Percentiles rank a stretch among this genome's conserved stretches.
These are phyloP conservation scores for Limnothrissa miodon DNA, from an alignment of 2,113 vertebrate species.

Conservation along the genomic window DNA sequence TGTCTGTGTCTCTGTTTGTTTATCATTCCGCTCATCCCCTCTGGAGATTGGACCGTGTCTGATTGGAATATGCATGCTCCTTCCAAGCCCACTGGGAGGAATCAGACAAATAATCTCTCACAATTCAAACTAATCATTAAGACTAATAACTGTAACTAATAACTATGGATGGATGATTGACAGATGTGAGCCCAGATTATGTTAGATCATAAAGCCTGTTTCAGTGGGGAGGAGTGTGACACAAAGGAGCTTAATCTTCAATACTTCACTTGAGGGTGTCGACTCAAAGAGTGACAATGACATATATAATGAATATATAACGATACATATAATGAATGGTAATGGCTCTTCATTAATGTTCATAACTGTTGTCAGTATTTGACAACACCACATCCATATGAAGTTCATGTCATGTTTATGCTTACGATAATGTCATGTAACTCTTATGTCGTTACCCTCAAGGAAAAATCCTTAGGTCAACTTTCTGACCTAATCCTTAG, in stretches of 20 bases:
- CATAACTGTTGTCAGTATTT: too few relatives aligned
- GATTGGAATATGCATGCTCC: neutral
- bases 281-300: too few relatives aligned
- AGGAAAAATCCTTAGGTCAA: conserved; percentile 41
- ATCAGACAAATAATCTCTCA: conserved; percentile 1
- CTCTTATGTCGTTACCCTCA: too few relatives aligned
- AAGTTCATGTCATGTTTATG: too few relatives aligned
- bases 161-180: neutral
- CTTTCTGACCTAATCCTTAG: conserved; percentile 18
- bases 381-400: too few relatives aligned
- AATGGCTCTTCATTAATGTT: too few relatives aligned
- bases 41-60: neutral
- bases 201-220: neutral
- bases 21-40: neutral
- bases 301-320: too few relatives aligned
- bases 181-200: neutral
- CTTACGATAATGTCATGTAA: too few relatives aligned
- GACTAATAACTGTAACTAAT: neutral
- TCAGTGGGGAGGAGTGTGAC: conserved; percentile 27
- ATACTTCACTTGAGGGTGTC: too few relatives aligned
- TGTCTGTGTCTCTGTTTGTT: neutral
- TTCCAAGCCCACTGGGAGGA: neutral
- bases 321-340: too few relatives aligned
- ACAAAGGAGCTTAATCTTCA: conserved; percentile 56
- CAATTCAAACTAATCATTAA: neutral